A percentile compares a stretch with the other conserved stretches of the same genome.
Conservation (phyloP, 2,797 vertebrate species). For the Champsocephalus esox region DNA sequence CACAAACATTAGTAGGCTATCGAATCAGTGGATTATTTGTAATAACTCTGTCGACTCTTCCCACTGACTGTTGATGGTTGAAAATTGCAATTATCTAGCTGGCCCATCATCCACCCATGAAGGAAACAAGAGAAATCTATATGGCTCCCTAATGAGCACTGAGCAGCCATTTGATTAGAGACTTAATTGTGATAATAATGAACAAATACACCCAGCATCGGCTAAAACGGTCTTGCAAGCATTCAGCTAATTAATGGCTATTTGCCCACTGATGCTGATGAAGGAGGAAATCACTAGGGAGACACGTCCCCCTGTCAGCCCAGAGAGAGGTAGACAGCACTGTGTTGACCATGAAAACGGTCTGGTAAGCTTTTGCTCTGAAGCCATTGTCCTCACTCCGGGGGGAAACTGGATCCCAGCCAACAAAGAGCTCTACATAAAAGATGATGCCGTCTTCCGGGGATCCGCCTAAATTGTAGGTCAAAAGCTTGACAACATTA, state of each 20-base stretch:
- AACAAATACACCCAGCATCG: constrained; percentile 77
- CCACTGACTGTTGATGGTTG: constrained; percentile 11
- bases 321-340: constrained; percentile 30
- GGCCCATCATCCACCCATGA: constrained; percentile 59
- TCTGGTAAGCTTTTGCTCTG: constrained; percentile 41
- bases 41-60: constrained; percentile 34
- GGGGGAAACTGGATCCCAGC: constrained; percentile 19
- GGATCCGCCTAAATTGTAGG: constrained; percentile 58
- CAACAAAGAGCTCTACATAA: constrained; percentile 45
- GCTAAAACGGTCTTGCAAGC: constrained; percentile 65
- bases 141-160: constrained; percentile 74
- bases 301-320: constrained; percentile 49
- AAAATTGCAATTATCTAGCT: constrained; percentile 64
- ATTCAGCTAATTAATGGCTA: constrained; percentile 80
- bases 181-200: constrained; percentile 82
- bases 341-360: constrained; percentile 30
- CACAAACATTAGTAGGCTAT: constrained; percentile 42
- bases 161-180: constrained; percentile 75
- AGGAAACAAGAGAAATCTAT: constrained; percentile 67
- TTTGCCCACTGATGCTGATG: constrained; percentile 71
- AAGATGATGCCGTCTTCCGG: constrained; percentile 47
- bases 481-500: constrained; percentile 65
- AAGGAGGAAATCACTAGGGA: constrained; percentile 66
- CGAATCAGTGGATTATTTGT: constrained; percentile 43
- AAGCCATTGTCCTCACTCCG: constrained; percentile 10